A percentile compares a stretch with the other conserved stretches of the same genome.
Evolutionary conservation across 2,797 vertebrate genomes (phyloP).

Genomic region (Betta splendens): DNA sequence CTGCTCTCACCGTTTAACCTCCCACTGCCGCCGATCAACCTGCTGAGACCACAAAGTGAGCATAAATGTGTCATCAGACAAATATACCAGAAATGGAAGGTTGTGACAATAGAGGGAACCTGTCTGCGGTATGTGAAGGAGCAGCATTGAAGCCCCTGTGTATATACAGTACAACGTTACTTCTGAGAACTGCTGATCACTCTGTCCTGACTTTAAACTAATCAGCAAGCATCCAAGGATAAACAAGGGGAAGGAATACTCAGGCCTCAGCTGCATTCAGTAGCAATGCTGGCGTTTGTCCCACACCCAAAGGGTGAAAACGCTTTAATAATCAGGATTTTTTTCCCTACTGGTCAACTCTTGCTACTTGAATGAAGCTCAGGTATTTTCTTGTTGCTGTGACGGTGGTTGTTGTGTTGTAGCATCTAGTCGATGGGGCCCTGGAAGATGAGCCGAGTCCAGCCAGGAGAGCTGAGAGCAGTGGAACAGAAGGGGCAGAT

Average conservation of each 20-base stretch:
- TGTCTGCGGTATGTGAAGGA: slow-evolving; percentile 13
- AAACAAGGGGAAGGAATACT: slow-evolving; percentile 55
- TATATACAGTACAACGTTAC: not conserved
- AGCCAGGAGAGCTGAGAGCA: slow-evolving; percentile 88
- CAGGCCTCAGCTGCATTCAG: slow-evolving; percentile 55
- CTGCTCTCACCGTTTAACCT: not conserved
- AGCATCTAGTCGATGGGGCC: slow-evolving; percentile 91
- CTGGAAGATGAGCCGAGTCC: slow-evolving; percentile 95
- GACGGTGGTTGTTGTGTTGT: slow-evolving; percentile 32
- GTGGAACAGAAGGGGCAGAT: slow-evolving; percentile 96
- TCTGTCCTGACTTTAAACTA: slow-evolving; percentile 25
- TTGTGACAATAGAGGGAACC: slow-evolving; percentile 2
- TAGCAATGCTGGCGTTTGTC: slow-evolving; percentile 11
- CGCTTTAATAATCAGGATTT: slow-evolving; percentile 6
- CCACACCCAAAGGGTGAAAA: not conserved
- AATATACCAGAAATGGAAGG: not conserved
- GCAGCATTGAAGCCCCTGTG: slow-evolving; percentile 12
- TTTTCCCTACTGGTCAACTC: slow-evolving; percentile 16
- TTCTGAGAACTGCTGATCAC: not conserved
- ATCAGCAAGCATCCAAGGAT: slow-evolving; percentile 49
- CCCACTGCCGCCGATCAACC: slow-evolving; percentile 1
- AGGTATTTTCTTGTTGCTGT: slow-evolving; percentile 44
- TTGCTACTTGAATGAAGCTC: slow-evolving; percentile 45
- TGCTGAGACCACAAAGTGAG: slow-evolving; percentile 7
- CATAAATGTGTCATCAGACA: not conserved